These are phyloP conservation scores for Taenioides sp. DNA, from an alignment of 2,797 vertebrate species.

Conservation along the genomic window DNA sequence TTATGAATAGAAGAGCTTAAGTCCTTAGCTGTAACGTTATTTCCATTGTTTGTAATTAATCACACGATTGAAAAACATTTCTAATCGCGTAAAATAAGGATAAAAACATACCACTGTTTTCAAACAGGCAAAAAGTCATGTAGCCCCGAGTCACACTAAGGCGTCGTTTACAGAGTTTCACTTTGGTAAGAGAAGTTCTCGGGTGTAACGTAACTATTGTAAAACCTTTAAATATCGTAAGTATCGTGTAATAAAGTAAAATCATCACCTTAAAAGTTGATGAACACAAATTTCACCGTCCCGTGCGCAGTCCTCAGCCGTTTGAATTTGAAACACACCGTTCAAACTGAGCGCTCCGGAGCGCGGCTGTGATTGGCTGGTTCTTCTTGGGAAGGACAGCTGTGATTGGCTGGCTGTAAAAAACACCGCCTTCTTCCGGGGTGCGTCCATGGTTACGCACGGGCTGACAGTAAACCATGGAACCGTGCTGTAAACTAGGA, in stretches of 20 bases:
- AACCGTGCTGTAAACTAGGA: not conserved
- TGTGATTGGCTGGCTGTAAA: not conserved
- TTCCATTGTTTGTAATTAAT: not conserved
- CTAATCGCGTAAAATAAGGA: not conserved
- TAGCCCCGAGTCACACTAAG: not conserved
- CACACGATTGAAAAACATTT: not conserved
- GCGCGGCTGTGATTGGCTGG: accelerated
- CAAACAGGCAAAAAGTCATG: not conserved
- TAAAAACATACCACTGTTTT: not conserved
- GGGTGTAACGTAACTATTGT: too few species aligned
- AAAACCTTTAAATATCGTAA: not conserved
- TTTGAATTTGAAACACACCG: slow-evolving; percentile 74
- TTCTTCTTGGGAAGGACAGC: accelerated
- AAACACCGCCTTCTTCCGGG: not conserved
- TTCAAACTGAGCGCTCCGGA: slow-evolving; percentile 40
- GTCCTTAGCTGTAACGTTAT: not conserved
- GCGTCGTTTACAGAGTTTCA: not conserved
- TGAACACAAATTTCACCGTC: accelerated
- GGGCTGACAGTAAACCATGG: not conserved
- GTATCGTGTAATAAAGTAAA: not conserved
- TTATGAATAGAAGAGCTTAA: not conserved
- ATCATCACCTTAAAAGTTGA: slow-evolving; percentile 6
- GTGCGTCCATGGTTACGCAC: not conserved
- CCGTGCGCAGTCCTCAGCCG: slow-evolving; percentile 16
- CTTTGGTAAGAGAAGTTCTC: too few species aligned